These are phyloP conservation scores for Phania funesta DNA, from an alignment of 2,888 invertebrate species.

Conservation along the genomic window DNA sequence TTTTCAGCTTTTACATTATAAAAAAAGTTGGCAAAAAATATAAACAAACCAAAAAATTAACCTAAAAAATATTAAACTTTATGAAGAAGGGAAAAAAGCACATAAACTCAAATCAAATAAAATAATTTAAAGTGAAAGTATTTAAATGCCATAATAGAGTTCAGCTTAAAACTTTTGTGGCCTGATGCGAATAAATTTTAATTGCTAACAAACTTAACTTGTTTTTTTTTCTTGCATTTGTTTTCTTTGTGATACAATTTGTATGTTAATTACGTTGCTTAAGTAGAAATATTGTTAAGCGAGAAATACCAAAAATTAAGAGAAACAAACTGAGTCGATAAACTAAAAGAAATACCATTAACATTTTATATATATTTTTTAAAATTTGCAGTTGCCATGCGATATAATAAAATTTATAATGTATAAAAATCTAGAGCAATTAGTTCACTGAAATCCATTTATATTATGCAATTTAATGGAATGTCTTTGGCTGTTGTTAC, in stretches of 20 bases:
- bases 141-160: slow-evolving; percentile 23
- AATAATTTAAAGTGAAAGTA: slow-evolving; percentile 58
- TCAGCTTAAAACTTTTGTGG: slow-evolving; percentile 23
- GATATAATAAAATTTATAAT: slow-evolving; percentile 31
- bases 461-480: slow-evolving; percentile 52
- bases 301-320: background rate
- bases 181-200: slow-evolving; percentile 15
- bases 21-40: background rate
- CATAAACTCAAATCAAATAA: slow-evolving; percentile 20
- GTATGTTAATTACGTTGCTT: slow-evolving; percentile 49
- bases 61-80: background rate
- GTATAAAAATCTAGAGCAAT: slow-evolving; percentile 62
- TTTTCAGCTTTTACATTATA: slow-evolving; percentile 41
- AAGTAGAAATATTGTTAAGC: background rate
- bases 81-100: background rate
- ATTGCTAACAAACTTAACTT: slow-evolving; percentile 7
- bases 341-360: slow-evolving; percentile 10
- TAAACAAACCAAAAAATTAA: background rate
- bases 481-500: slow-evolving; percentile 34
- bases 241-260: background rate
- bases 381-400: background rate
- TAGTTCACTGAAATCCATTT: slow-evolving; percentile 47
- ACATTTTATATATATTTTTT: background rate
- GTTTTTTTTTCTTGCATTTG: too few relatives aligned
- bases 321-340: background rate